A percentile compares a stretch with the other conserved stretches of the same genome.
Evolutionary conservation across 2,113 vertebrate genomes (phyloP).

Genomic region (Campylomormyrus numenius): DNA sequence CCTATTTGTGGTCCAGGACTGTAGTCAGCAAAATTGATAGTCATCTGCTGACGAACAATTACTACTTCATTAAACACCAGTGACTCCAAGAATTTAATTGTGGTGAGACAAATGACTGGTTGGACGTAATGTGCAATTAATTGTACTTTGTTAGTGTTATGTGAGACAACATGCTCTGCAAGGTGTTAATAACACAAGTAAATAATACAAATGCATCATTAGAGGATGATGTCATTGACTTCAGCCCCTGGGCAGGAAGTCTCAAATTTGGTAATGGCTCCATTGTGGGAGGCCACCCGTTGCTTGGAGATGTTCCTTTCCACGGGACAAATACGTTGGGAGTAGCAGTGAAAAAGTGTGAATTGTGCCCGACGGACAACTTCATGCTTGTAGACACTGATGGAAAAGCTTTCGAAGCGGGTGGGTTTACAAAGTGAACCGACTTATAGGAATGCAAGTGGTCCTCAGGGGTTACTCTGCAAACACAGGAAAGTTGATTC

Average conservation of each 20-base stretch:
- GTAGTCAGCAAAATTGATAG: slow-evolving; percentile 13
- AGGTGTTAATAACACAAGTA: slow-evolving; percentile 12
- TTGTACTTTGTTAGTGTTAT: neutral
- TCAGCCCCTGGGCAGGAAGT: slow-evolving; percentile 53
- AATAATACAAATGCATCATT: slow-evolving; percentile 46
- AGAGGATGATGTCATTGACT: slow-evolving; percentile 55
- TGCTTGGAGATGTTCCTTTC: slow-evolving; percentile 47
- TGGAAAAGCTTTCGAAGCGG: neutral
- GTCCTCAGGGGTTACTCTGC: neutral
- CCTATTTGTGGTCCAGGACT: slow-evolving; percentile 3
- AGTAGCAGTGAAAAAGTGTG: neutral
- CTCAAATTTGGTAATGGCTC: slow-evolving; percentile 53
- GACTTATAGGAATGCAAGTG: neutral
- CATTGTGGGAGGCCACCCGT: slow-evolving; percentile 48
- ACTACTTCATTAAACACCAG: slow-evolving; percentile 10
- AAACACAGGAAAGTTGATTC: neutral
- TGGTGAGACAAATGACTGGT: neutral
- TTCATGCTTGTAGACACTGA: no score
- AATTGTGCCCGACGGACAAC: neutral
- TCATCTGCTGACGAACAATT: slow-evolving; percentile 15
- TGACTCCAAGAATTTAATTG: slow-evolving; percentile 16
- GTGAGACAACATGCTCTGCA: slow-evolving; percentile 6
- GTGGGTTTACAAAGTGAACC: neutral
- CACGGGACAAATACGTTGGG: slow-evolving; percentile 46
- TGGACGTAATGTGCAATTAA: neutral